Conservation (phyloP, 2,797 vertebrate genomes). For the Xiphorhynchus erythropygius region DNA sequence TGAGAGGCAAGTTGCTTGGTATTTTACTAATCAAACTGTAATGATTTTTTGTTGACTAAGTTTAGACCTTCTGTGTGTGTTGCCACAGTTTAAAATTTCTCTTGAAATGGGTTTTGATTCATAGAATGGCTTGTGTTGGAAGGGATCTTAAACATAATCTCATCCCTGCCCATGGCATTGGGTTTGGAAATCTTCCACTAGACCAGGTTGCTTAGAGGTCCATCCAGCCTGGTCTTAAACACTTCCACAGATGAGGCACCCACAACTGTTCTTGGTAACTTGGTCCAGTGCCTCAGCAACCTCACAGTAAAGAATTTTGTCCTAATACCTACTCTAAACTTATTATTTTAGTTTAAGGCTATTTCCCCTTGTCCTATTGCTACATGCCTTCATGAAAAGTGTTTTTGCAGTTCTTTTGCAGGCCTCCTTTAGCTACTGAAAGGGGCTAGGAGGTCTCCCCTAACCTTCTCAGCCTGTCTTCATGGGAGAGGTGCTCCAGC, state of each 20-base stretch:
- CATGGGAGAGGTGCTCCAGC: not conserved
- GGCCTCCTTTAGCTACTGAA: not conserved
- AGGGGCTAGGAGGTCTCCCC: not conserved
- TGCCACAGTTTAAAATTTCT: not conserved
- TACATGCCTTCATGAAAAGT: not conserved
- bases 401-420: not conserved
- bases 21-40: not conserved
- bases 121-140: not conserved
- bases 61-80: fast-evolving
- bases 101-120: not conserved
- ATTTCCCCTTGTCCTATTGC: not conserved
- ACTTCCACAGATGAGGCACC: not conserved
- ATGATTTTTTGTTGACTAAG: not conserved
- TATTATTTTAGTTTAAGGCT: not conserved
- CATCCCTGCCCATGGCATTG: fast-evolving
- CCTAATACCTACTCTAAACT: not conserved
- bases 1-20: not conserved
- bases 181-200: not conserved
- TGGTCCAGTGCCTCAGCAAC: not conserved
- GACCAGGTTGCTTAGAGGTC: not conserved
- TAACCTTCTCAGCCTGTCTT: not conserved
- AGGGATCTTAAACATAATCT: not conserved
- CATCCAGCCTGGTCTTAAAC: not conserved
- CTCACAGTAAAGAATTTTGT: not conserved
- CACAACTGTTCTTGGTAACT: not conserved